phyloP scores from a whole-genome alignment of 2,888 invertebrate species.

The Peribatodes rhomboidaria region DNA sequence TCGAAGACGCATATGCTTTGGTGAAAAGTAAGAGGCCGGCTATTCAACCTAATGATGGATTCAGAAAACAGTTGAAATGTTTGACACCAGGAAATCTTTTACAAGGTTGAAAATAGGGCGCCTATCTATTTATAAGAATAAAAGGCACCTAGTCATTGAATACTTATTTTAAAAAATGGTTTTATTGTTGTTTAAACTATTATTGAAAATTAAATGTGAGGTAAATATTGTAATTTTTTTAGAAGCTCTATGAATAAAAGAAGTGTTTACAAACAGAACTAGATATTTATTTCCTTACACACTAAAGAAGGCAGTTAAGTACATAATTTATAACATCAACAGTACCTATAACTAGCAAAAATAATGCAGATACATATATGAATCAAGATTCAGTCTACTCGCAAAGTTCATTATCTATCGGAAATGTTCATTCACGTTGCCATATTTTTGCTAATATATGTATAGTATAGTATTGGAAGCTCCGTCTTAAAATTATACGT shows the following conservation, averaged over 20 bases:
- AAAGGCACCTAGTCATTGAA: no score
- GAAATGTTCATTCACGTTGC: not conserved
- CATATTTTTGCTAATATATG: slow-evolving; percentile 11
- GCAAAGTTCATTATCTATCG: not conserved
- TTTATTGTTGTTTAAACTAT: no score
- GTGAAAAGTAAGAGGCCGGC: slow-evolving; percentile 90
- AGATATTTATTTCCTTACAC: slow-evolving; percentile 71
- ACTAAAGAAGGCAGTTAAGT: slow-evolving; percentile 71
- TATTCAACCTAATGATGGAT: slow-evolving; percentile 93
- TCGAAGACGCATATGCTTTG: slow-evolving; percentile 88
- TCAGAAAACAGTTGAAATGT: slow-evolving; percentile 88
- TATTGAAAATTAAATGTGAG: not conserved
- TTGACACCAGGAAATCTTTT: slow-evolving; percentile 59
- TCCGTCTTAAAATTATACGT: slow-evolving; percentile 38
- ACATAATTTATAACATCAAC: slow-evolving; percentile 62
- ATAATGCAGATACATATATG: slow-evolving; percentile 1
- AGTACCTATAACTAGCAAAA: slow-evolving; percentile 23
- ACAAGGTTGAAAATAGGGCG: not conserved
- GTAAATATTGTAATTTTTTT: not conserved
- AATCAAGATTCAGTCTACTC: not conserved
- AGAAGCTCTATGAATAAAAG: slow-evolving; percentile 50
- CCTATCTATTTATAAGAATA: no score
- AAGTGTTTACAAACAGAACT: slow-evolving; percentile 64
- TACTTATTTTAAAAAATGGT: no score
- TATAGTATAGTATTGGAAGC: slow-evolving; percentile 25